Conservation (phyloP, 37 sponge, comb jelly and placozoan species). For the Theonella swinhoei region DNA sequence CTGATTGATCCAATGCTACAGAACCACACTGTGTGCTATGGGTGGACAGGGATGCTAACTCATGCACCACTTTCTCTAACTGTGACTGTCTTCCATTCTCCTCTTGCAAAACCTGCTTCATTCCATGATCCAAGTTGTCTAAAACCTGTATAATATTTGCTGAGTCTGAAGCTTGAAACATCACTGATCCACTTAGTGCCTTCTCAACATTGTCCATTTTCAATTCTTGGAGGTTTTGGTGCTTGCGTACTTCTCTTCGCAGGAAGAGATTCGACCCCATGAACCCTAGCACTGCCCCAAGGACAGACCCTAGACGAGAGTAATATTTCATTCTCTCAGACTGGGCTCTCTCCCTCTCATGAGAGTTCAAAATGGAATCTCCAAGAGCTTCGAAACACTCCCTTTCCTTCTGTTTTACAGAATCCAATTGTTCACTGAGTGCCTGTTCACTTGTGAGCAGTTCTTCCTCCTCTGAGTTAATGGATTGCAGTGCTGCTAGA, state of each 20-base stretch:
- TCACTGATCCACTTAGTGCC: too few relatives aligned
- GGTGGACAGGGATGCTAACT: too few relatives aligned
- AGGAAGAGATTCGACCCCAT: constrained; percentile 14
- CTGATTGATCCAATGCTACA: too few relatives aligned
- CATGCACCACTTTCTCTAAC: too few relatives aligned
- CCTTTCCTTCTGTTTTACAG: constrained; percentile 7
- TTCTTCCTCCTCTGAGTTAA: constrained; percentile 22
- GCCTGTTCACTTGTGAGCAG: constrained; percentile 10
- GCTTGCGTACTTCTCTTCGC: constrained; percentile 2
- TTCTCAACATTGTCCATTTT: neutral
- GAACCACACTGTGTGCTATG: too few relatives aligned
- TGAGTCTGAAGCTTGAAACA: too few relatives aligned
- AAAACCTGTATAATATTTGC: too few relatives aligned
- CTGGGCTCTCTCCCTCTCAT: constrained; percentile 28
- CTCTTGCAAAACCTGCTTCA: too few relatives aligned
- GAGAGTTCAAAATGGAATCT: constrained; percentile 15
- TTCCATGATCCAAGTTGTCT: too few relatives aligned
- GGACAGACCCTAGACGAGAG: neutral
- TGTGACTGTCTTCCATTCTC: too few relatives aligned
- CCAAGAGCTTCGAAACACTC: constrained; percentile 18
- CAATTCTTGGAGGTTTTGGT: neutral
- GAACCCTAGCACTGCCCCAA: constrained; percentile 35
- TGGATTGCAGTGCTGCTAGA: constrained; percentile 7
- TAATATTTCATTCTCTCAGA: constrained; percentile 28
- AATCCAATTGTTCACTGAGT: neutral